Base-by-base conservation (phyloP, 2,888 invertebrate genomes). In the Xanthorhoe designata region DNA sequence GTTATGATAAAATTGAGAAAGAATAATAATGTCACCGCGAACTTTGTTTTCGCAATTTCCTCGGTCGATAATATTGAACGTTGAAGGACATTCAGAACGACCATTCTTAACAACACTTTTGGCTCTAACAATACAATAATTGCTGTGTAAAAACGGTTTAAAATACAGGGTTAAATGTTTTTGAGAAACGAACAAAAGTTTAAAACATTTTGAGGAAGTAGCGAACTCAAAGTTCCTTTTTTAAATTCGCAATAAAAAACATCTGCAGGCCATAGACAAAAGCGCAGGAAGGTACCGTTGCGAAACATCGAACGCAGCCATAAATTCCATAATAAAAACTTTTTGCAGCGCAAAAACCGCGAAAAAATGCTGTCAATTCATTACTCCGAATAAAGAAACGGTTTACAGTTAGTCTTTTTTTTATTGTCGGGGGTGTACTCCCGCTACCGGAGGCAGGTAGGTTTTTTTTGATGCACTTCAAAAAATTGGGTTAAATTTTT, bases 401-500 rank as follows among this genome's bases (percentile, higher is more conserved):
- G 77, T 84, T 84, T 83, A 90, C 89, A 83, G 88, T 90, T 90
- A 88, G 77, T 78, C 82, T 77, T 79, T 81, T n/a, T 73, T 78
- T 79, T 77, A 80, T 64, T 68, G 69, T 64, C 70, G 81, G 78
- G 90, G 85, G 85, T 84, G 85, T 77, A 78, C 82, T 75, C 81
- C 83, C 85, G 91, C 89, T 90, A 89, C 90, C 82, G 85, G 83
- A 76, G 83, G 89, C 92, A 92, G 92, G 92, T 92, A 92, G 83
- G 73, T 76, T 87, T 88, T 47, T 42, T 67, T 90, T 91, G 79
- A 74, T 73, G 77, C 78, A 79, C 82, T 83, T 84, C 79, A 84
- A 85, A 83, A 87, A 91, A 89, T 89, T 91, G 90, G 92, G 92
- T 92, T 91, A 91, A 88, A 80, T 74, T 90, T 88, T 89, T 87